Conservation (phyloP, 2,888 invertebrate genomes). For the Ichneumoninae sp. region DNA sequence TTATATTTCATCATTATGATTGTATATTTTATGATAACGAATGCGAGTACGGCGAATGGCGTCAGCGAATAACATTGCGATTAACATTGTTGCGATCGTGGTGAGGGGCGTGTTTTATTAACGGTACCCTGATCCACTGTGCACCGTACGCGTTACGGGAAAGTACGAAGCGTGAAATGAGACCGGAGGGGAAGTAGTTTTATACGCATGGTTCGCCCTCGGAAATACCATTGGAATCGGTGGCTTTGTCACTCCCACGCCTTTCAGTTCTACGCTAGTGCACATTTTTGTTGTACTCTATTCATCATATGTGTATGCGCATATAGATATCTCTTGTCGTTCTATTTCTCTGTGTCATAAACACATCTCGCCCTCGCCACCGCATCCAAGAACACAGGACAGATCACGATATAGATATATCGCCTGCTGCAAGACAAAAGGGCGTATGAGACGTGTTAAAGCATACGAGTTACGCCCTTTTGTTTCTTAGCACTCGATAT, state of each 20-base stretch:
- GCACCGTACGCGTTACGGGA: conserved; percentile 68
- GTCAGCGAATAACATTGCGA: background rate
- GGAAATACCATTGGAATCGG: conserved; percentile 39
- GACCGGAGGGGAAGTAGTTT: conserved; percentile 72
- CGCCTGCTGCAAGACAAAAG: too few relatives aligned
- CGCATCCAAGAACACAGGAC: background rate
- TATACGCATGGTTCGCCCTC: conserved; percentile 56
- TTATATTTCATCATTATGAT: too few relatives aligned
- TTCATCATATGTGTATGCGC: conserved; percentile 18
- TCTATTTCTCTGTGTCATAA: background rate
- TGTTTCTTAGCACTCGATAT: too few relatives aligned
- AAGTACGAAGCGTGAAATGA: conserved; percentile 74
- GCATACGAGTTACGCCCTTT: too few relatives aligned
- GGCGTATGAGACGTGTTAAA: too few relatives aligned
- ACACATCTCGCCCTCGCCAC: background rate
- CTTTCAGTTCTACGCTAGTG: conserved; percentile 44
- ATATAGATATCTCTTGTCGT: background rate
- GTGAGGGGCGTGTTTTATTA: background rate
- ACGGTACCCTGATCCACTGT: conserved; percentile 19
- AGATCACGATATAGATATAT: background rate
- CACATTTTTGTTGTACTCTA: conserved; percentile 6
- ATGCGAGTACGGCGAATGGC: too few relatives aligned
- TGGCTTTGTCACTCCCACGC: conserved; percentile 54
- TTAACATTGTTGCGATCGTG: background rate
- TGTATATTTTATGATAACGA: too few relatives aligned